Evolutionary conservation across 2,113 vertebrate species (phyloP).

Genomic region (Colius striatus): DNA sequence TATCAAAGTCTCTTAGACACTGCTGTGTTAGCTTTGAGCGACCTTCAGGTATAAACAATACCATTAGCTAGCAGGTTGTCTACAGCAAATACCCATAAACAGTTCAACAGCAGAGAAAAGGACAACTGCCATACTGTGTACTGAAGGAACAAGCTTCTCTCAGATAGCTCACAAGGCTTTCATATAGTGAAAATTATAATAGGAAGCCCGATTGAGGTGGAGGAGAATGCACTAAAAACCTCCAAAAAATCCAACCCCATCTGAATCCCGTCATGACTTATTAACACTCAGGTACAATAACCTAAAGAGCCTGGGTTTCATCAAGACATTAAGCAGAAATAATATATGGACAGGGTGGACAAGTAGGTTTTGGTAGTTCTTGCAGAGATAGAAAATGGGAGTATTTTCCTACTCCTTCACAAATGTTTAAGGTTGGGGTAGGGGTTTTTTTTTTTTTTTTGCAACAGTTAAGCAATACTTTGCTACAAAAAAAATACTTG

Average conservation of each 20-base stretch:
- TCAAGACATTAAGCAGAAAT: no score
- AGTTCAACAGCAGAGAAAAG: not conserved
- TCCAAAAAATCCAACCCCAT: not conserved
- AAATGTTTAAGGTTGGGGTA: not conserved
- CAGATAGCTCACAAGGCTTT: not conserved
- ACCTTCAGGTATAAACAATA: not conserved
- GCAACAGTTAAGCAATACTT: not conserved
- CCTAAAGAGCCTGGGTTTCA: no score
- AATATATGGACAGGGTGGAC: not conserved
- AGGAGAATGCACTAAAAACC: not conserved
- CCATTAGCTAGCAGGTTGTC: not conserved
- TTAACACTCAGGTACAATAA: not conserved
- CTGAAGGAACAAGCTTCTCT: not conserved
- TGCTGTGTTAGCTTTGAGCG: not conserved
- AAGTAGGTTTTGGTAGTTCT: not conserved
- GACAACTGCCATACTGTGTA: not conserved
- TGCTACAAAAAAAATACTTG: not conserved
- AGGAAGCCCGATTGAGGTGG: not conserved
- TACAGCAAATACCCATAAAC: not conserved
- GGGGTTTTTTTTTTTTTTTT: not conserved
- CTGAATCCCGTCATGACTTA: not conserved
- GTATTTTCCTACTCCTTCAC: not conserved
- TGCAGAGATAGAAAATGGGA: not conserved
- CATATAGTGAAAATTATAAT: not conserved
- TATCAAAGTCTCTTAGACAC: not conserved